A percentile compares a stretch with the other conserved stretches of the same genome.
Evolutionary conservation across 1,140 invertebrate species (phyloP).

Genomic region (Trialeurodes vaporariorum): DNA sequence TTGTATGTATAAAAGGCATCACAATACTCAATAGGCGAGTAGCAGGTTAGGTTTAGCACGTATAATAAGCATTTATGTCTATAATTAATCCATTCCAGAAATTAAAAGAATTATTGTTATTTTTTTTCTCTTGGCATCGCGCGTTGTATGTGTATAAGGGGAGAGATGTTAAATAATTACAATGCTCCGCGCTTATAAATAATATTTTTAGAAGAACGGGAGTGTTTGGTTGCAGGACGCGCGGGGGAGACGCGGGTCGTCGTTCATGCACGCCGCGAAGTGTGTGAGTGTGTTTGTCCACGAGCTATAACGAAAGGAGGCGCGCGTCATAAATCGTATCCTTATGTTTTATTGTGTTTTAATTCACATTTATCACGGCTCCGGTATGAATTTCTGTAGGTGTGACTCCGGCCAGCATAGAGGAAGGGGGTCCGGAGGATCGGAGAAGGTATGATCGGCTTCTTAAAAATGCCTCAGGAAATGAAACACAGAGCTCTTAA

Average conservation of each 20-base stretch:
- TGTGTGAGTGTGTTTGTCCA: background rate
- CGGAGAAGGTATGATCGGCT: background rate
- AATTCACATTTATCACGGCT: conserved; percentile 1
- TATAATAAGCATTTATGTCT: background rate
- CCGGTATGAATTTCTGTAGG: background rate
- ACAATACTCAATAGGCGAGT: background rate
- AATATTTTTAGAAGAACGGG: background rate
- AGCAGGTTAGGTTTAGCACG: background rate
- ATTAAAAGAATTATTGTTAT: background rate
- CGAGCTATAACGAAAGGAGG: background rate
- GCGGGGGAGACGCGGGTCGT: no score
- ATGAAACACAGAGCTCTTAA: background rate
- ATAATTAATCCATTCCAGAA: conserved; percentile 1
- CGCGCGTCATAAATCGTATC: background rate
- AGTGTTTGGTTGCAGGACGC: background rate
- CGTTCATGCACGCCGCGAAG: no score
- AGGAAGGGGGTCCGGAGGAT: no score
- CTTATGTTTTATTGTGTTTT: background rate
- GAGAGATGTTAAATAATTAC: background rate
- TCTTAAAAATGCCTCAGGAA: background rate
- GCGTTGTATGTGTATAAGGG: background rate
- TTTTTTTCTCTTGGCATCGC: no score
- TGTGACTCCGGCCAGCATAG: background rate
- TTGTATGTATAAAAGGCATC: no score
- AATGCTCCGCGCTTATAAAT: background rate